Percentiles rank a stretch among this genome's conserved stretches.
Evolutionary conservation across 1,140 invertebrate species (phyloP).

Genomic region (Eubasilissa regina): DNA sequence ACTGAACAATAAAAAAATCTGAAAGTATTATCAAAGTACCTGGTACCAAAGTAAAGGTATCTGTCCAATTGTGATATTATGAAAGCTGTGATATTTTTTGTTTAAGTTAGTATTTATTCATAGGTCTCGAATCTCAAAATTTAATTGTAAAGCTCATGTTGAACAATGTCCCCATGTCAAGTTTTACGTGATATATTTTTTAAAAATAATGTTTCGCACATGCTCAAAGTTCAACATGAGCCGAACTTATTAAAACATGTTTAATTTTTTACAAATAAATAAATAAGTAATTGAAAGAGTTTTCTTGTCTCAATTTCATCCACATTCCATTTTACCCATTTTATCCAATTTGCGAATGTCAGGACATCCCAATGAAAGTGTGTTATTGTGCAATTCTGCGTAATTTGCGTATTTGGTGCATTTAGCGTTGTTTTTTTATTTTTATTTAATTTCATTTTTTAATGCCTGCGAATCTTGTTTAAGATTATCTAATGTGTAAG

Average conservation of each 20-base stretch:
- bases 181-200: not conserved
- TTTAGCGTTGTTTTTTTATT: conserved; percentile 4
- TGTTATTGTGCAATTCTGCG: conserved; percentile 14
- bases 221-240: conserved; percentile 26
- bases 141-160: conserved; percentile 33
- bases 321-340: not conserved
- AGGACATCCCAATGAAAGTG: not conserved
- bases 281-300: not conserved
- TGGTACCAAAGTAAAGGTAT: not conserved
- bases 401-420: conserved; percentile 51
- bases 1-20: too few relatives aligned
- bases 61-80: conserved; percentile 7
- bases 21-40: not conserved
- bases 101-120: conserved; percentile 1
- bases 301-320: conserved; percentile 28
- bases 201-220: not conserved
- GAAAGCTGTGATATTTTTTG: conserved; percentile 32
- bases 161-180: conserved; percentile 8
- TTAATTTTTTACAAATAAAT: conserved; percentile 13
- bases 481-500: not conserved
- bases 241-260: not conserved
- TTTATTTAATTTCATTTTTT: not conserved
- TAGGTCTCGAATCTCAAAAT: not conserved
- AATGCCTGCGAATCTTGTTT: not conserved
- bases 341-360: not conserved